phyloP scores from a whole-genome alignment of 2,113 vertebrate genomes.

The Sylvicapra grimmia region DNA sequence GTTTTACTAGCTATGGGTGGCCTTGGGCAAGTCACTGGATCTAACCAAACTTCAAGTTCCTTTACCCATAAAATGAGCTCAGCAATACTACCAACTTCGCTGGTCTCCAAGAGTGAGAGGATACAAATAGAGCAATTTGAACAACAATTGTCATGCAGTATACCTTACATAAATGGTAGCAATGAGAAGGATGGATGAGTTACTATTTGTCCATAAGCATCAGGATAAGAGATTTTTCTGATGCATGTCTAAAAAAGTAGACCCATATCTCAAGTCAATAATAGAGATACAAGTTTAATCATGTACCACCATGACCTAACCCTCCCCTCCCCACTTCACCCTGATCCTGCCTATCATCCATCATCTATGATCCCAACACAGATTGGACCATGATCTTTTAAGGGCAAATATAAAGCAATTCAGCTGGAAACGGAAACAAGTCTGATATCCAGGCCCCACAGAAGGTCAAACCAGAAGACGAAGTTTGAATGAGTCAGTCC shows the following conservation, averaged over 20 bases:
- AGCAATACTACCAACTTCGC: not conserved
- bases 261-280: not conserved
- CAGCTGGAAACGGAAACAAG: not conserved
- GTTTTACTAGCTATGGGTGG: not conserved
- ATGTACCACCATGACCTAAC: not conserved
- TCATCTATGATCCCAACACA: not conserved
- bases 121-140: not conserved
- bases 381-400: not conserved
- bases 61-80: not conserved
- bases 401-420: constrained; percentile 1
- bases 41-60: not conserved
- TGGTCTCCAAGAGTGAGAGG: not conserved
- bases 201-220: not conserved
- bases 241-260: not conserved
- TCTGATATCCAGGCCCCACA: not conserved
- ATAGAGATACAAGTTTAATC: not conserved
- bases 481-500: not conserved
- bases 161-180: not conserved
- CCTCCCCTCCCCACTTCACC: not conserved
- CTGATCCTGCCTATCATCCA: not conserved
- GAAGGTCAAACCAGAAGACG: constrained; percentile 9
- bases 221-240: not conserved
- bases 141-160: not conserved
- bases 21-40: not conserved
- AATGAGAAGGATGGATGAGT: not conserved